A percentile compares a stretch with the other conserved stretches of the same genome.
These are phyloP conservation scores for Vanessa cardui DNA, from an alignment of 2,888 invertebrate genomes.

Conservation along the genomic window DNA sequence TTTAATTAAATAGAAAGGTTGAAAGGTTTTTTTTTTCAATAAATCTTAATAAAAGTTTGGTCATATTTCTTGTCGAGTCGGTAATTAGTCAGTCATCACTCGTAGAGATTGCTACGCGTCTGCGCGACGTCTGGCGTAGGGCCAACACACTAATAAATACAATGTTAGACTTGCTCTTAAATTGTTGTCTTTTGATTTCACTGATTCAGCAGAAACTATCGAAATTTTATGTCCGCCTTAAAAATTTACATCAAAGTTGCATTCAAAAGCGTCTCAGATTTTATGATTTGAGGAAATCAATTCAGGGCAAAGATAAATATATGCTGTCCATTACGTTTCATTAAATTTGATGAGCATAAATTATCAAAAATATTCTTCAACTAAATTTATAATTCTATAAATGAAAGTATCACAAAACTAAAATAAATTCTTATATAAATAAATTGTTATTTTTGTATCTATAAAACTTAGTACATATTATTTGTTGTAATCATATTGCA, in stretches of 20 bases:
- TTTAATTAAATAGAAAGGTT: constrained; percentile 4
- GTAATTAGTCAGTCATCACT: constrained; percentile 33
- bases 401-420: too few relatives aligned
- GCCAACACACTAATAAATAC: constrained; percentile 21
- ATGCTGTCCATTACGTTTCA: neutral
- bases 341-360: too few relatives aligned
- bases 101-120: constrained; percentile 27
- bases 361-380: too few relatives aligned
- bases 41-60: constrained; percentile 9
- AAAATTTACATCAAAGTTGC: neutral
- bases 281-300: neutral
- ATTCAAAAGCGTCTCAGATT: neutral
- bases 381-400: too few relatives aligned
- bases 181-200: constrained; percentile 17
- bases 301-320: neutral
- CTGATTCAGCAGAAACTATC: constrained; percentile 12
- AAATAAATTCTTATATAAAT: too few relatives aligned
- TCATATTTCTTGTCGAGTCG: constrained; percentile 19
- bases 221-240: constrained; percentile 1
- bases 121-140: constrained; percentile 25
- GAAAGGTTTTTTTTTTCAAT: neutral
- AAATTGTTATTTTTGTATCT: too few relatives aligned
- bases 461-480: too few relatives aligned
- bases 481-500: too few relatives aligned
- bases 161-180: constrained; percentile 18